phyloP scores from a whole-genome alignment of 2,797 vertebrate species.

The Bovichtus variegatus region DNA sequence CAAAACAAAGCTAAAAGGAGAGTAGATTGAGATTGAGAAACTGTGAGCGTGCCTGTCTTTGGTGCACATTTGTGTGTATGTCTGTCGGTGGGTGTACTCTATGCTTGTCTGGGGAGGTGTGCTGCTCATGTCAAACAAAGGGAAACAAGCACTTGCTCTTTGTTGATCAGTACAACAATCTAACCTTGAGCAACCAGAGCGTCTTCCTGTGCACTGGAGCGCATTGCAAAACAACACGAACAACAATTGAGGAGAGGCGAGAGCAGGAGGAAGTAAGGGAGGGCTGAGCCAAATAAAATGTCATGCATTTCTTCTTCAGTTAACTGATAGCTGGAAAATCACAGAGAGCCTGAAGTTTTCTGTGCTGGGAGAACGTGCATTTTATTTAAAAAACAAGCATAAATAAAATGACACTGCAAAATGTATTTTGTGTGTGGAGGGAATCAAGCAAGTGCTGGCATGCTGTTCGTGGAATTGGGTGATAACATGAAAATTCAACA shows the following conservation, averaged over 20 bases:
- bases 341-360: constrained; percentile 17
- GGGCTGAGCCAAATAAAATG: constrained; percentile 20
- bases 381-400: constrained; percentile 28
- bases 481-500: constrained; percentile 51
- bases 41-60: not conserved
- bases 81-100: constrained; percentile 6
- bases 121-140: constrained; percentile 60
- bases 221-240: constrained; percentile 48
- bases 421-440: constrained; percentile 3
- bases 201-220: constrained; percentile 46
- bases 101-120: constrained; percentile 43
- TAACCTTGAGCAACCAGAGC: constrained; percentile 49
- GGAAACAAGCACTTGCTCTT: constrained; percentile 51
- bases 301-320: not conserved
- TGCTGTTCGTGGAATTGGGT: constrained; percentile 31
- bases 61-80: constrained; percentile 2
- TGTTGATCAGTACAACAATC: constrained; percentile 59
- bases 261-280: not conserved
- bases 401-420: constrained; percentile 12
- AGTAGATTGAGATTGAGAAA: too few relatives aligned
- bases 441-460: constrained; percentile 25
- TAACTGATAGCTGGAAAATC: constrained; percentile 22
- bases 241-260: not conserved
- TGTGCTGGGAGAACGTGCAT: constrained; percentile 4
- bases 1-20: too few relatives aligned